A percentile compares a stretch with the other conserved stretches of the same genome.
phyloP scores from a whole-genome alignment of 1,140 invertebrate genomes.

The Globodera rostochiensis region DNA sequence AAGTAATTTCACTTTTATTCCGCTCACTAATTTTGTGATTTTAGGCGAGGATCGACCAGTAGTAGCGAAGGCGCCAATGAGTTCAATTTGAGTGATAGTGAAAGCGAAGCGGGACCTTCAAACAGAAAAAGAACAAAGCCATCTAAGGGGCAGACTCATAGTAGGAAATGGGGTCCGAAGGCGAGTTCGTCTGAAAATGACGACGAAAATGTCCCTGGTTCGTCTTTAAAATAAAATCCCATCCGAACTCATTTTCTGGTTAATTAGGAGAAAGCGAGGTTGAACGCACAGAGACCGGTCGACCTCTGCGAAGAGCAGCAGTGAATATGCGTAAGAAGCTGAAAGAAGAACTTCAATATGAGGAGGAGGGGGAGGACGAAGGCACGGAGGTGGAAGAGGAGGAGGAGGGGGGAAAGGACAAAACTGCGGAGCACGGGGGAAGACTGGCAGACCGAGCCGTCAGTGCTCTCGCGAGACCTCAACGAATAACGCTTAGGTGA shows the following conservation, averaged over 20 bases:
- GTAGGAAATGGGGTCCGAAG: conserved; percentile 6
- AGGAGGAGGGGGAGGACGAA: conserved; percentile 31
- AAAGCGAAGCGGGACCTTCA: conserved; percentile 11
- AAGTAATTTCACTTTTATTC: neutral
- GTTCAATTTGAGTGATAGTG: neutral
- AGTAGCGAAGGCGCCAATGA: conserved; percentile 14
- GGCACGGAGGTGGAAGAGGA: neutral
- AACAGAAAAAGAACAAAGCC: neutral
- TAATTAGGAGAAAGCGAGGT: neutral
- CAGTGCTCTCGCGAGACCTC: conserved; percentile 8
- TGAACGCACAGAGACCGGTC: conserved; percentile 12
- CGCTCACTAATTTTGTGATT: neutral
- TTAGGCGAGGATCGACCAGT: conserved; percentile 5
- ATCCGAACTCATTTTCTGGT: neutral
- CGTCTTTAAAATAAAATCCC: neutral
- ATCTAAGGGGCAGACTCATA: neutral
- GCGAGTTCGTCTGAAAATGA: conserved; percentile 10
- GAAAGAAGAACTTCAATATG: conserved; percentile 13
- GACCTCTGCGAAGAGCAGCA: conserved; percentile 23
- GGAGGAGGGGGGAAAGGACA: neutral
- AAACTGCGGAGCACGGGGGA: conserved; percentile 1
- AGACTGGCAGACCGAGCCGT: conserved; percentile 15
- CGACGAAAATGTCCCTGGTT: neutral
- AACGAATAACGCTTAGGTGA: neutral
- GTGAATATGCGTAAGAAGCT: conserved; percentile 16